Percentiles rank a stretch among this genome's conserved stretches.
These are phyloP conservation scores for Pagetopsis macropterus DNA, from an alignment of 2,797 vertebrate species.

Conservation along the genomic window DNA sequence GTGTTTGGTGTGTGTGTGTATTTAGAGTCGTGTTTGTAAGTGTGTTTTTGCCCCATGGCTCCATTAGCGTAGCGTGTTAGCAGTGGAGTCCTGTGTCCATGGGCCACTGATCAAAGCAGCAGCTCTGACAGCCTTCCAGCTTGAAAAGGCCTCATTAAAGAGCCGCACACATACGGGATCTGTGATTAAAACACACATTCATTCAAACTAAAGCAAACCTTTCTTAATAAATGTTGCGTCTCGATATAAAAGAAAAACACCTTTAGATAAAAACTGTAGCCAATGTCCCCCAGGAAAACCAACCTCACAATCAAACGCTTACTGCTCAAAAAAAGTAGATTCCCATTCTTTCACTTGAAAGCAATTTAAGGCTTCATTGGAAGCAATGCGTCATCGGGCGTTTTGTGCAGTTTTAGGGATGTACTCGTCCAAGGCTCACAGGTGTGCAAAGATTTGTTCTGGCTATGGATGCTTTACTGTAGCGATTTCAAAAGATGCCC, in stretches of 20 bases:
- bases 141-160: slow-evolving; percentile 71
- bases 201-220: slow-evolving; percentile 36
- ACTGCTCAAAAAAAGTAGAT: slow-evolving; percentile 5
- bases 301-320: slow-evolving; percentile 34
- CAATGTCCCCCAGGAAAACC: slow-evolving; percentile 9
- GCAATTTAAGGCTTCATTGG: background rate
- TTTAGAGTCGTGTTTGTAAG: slow-evolving; percentile 21
- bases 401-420: background rate
- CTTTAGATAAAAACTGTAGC: slow-evolving; percentile 31
- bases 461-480: background rate
- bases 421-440: slow-evolving; percentile 2
- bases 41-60: slow-evolving; percentile 49
- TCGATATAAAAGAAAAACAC: slow-evolving; percentile 45
- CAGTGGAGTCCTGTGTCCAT: slow-evolving; percentile 60
- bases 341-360: slow-evolving; percentile 17
- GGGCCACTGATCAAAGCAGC: slow-evolving; percentile 76
- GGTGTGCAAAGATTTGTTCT: background rate
- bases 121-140: slow-evolving; percentile 65
- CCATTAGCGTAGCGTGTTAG: slow-evolving; percentile 68
- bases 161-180: slow-evolving; percentile 43
- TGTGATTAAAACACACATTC: slow-evolving; percentile 64
- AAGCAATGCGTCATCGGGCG: slow-evolving; percentile 19
- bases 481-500: slow-evolving; percentile 49
- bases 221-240: slow-evolving; percentile 46
- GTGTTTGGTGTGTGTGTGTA: slow-evolving; percentile 7